Percentiles rank a stretch among this genome's conserved stretches.
phyloP scores from a whole-genome alignment of 1,140 invertebrate species.

The Drosophila sechellia region DNA sequence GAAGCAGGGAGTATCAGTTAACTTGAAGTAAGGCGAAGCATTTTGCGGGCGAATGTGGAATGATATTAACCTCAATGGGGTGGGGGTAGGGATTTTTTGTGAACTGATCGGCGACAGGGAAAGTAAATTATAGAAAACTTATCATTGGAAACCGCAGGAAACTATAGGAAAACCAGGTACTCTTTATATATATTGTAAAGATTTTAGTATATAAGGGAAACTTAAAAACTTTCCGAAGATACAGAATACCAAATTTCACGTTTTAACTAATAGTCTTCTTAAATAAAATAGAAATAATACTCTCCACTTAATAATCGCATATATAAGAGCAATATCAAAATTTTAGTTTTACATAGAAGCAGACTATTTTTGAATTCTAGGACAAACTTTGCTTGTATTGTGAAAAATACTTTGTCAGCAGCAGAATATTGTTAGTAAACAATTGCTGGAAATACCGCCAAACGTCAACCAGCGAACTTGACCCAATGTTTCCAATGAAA shows the following conservation, averaged over 20 bases:
- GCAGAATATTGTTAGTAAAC: neutral
- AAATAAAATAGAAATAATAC: no score
- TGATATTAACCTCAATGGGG: conserved; percentile 35
- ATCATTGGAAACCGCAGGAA: neutral
- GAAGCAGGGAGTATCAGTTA: conserved; percentile 46
- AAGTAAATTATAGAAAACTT: neutral
- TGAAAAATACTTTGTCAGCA: neutral
- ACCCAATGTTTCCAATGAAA: conserved; percentile 8
- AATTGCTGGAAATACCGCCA: neutral
- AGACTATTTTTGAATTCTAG: neutral
- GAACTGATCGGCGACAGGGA: neutral
- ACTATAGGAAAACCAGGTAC: neutral
- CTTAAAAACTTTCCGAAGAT: no score
- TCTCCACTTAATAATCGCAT: no score
- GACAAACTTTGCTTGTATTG: neutral
- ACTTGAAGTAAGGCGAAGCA: conserved; percentile 37
- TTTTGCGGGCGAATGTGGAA: conserved; percentile 26
- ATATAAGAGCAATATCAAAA: no score
- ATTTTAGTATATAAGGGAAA: neutral
- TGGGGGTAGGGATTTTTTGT: neutral
- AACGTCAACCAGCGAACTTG: neutral
- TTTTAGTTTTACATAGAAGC: neutral
- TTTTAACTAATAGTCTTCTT: no score
- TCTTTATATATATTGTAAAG: neutral
- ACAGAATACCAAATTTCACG: neutral